Evolutionary conservation across 2,113 vertebrate genomes (phyloP).

Genomic region (Hiodon alosoides): DNA sequence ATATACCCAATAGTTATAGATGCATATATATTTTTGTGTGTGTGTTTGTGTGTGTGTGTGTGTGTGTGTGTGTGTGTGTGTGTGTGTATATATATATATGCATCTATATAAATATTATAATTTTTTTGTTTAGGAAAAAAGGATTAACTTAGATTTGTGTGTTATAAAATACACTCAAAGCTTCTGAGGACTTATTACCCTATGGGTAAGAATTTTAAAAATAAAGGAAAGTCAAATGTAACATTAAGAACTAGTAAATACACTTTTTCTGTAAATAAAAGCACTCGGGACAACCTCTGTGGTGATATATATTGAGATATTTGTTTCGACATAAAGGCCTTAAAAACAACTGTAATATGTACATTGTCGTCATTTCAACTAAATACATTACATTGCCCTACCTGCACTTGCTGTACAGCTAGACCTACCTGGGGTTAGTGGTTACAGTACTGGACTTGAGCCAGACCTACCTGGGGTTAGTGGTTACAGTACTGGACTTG

Average conservation of each 20-base stretch:
- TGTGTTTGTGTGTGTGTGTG: no score
- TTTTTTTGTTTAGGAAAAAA: conserved; percentile 66
- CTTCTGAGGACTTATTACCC: conserved; percentile 98
- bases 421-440: no score
- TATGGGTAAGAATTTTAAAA: conserved; percentile 99
- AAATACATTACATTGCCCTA: no score
- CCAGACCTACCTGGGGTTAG: no score
- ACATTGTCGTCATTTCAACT: conserved; percentile 35
- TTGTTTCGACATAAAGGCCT: conserved; percentile 78
- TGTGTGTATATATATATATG: no score
- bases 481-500: no score
- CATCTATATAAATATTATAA: no score
- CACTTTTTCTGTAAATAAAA: conserved; percentile 96
- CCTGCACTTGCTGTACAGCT: no score
- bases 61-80: no score
- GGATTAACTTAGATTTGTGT: conserved; percentile 97
- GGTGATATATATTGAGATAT: conserved; percentile 73
- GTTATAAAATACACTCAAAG: conserved; percentile 91
- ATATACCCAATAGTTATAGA: no score
- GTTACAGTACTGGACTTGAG: no score
- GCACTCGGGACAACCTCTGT: conserved; percentile 79
- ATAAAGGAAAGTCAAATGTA: conserved; percentile 87
- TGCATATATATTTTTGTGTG: no score
- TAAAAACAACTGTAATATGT: conserved; percentile 70
- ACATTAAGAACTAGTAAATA: conserved; percentile 81